Percentiles rank a stretch among this genome's conserved stretches.
Conservation (phyloP, 2,888 invertebrate genomes). For the Spodoptera exigua region DNA sequence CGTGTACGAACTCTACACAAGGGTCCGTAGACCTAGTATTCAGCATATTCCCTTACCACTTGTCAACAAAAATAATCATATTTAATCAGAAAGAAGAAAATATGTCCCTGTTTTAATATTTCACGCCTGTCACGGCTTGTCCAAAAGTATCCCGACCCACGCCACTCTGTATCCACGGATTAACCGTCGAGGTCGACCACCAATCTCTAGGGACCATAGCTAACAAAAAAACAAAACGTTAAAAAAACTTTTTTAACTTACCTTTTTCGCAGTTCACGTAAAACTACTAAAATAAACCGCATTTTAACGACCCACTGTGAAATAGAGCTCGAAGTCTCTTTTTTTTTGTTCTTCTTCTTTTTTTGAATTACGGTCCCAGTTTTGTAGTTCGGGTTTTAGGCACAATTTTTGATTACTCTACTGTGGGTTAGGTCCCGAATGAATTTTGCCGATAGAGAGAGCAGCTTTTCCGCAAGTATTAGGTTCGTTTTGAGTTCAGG, state of each 20-base stretch:
- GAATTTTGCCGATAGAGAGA: constrained; percentile 33
- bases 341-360: constrained; percentile 31
- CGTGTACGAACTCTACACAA: too few relatives aligned
- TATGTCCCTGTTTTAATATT: constrained; percentile 57
- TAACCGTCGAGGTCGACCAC: constrained; percentile 57
- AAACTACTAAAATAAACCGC: constrained; percentile 69
- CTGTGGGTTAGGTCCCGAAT: constrained; percentile 11
- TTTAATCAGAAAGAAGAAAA: constrained; percentile 36
- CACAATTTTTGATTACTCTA: constrained; percentile 46
- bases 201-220: constrained; percentile 42
- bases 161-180: constrained; percentile 60
- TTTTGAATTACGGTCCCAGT: constrained; percentile 54
- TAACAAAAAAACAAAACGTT: constrained; percentile 50
- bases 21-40: too few relatives aligned
- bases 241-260: constrained; percentile 49
- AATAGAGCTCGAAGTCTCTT: constrained; percentile 57
- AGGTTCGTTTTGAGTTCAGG: constrained; percentile 4
- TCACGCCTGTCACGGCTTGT: constrained; percentile 56
- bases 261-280: constrained; percentile 58
- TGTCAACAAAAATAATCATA: constrained; percentile 18
- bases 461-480: constrained; percentile 33
- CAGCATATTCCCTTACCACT: too few relatives aligned
- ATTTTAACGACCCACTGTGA: constrained; percentile 63
- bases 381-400: constrained; percentile 46
- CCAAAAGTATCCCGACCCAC: constrained; percentile 47